Conservation (phyloP, 2,797 vertebrate genomes). For the Nasua narica region DNA sequence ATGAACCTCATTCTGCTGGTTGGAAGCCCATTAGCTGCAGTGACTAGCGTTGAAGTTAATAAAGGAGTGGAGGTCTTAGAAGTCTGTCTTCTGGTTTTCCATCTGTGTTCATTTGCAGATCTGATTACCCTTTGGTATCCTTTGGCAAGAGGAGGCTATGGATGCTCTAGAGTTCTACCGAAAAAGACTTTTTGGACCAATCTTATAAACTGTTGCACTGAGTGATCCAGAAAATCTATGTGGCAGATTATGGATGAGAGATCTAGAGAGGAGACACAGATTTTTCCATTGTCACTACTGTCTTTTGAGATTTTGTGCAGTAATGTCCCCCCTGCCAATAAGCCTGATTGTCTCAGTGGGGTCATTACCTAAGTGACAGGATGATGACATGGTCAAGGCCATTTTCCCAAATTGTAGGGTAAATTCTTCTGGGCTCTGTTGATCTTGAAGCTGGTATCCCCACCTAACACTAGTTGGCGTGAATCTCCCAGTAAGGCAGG, state of each 20-base stretch:
- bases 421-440: neutral
- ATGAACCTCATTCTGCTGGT: neutral
- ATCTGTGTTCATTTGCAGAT: neutral
- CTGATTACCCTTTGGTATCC: neutral
- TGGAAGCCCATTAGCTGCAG: neutral
- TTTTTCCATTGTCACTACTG: neutral
- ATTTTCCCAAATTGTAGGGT: neutral
- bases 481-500: neutral
- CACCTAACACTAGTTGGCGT: neutral
- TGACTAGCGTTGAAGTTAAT: neutral
- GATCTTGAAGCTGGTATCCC: neutral
- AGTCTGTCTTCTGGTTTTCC: neutral
- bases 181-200: neutral
- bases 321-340: accelerated
- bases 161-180: neutral
- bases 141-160: neutral
- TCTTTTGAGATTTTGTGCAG: neutral
- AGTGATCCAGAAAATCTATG: neutral
- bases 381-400: neutral
- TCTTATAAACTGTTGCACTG: neutral
- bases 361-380: neutral
- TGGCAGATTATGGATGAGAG: neutral
- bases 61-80: neutral
- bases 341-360: neutral
- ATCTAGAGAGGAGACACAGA: neutral